A percentile compares a stretch with the other conserved stretches of the same genome.
Conservation (phyloP, 1,140 invertebrate species). For the Armadillidium nasatum region DNA sequence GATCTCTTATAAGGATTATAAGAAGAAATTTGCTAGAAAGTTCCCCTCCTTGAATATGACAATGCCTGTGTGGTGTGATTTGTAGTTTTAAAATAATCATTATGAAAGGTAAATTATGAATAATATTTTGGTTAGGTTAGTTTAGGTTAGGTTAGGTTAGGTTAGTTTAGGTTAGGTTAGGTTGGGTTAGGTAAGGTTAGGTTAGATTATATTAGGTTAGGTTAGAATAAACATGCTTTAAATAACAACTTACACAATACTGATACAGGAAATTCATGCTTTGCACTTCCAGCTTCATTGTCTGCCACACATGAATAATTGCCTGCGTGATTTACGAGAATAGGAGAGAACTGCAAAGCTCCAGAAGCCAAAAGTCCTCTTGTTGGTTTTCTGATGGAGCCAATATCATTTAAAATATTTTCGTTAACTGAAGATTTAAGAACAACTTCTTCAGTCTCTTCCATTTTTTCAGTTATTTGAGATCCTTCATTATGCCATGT, state of each 20-base stretch:
- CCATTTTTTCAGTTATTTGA: conserved; percentile 3
- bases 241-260: conserved; percentile 55
- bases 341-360: conserved; percentile 42
- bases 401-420: neutral
- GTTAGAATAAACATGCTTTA: no score
- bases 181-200: no score
- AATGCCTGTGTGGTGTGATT: no score
- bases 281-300: conserved; percentile 55
- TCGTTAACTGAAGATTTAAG: neutral
- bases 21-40: no score
- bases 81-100: no score
- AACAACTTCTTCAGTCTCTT: conserved; percentile 13
- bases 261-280: conserved; percentile 52
- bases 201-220: no score
- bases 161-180: no score
- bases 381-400: neutral
- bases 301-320: conserved; percentile 55
- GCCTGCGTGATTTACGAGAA: conserved; percentile 49
- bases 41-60: no score
- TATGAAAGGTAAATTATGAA: no score
- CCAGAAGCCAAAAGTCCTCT: conserved; percentile 27
- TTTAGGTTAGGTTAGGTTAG: no score
- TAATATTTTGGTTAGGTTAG: no score
- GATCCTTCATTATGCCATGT: conserved; percentile 30
- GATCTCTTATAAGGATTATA: no score